Percentiles rank a stretch among this genome's conserved stretches.
Evolutionary conservation across 2,113 vertebrate genomes (phyloP).

Genomic region (Trichomycterus rosablanca): DNA sequence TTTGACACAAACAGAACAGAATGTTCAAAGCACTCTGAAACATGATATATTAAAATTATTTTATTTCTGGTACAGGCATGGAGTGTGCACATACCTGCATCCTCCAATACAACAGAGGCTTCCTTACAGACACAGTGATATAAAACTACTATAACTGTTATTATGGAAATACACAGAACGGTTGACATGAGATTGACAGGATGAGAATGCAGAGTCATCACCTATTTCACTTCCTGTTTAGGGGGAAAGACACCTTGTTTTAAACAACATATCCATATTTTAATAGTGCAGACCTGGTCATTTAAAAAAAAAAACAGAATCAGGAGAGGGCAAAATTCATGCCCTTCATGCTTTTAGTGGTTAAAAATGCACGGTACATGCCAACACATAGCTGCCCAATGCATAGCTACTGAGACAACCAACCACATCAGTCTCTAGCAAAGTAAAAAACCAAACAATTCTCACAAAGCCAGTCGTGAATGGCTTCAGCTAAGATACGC

Average conservation of each 20-base stretch:
- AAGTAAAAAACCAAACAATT: too few species aligned
- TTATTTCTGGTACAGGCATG: slow-evolving; percentile 70
- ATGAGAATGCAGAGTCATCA: slow-evolving; percentile 35
- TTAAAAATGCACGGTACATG: slow-evolving; percentile 43
- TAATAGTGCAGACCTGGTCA: slow-evolving; percentile 69
- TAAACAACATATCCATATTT: slow-evolving; percentile 45
- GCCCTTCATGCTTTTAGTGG: slow-evolving; percentile 41
- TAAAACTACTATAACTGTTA: slow-evolving; percentile 61
- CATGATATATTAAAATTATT: slow-evolving; percentile 64
- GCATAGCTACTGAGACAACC: slow-evolving; percentile 35
- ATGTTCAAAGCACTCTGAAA: not conserved
- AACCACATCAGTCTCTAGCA: slow-evolving; percentile 20
- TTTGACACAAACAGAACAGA: not conserved
- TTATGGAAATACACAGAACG: slow-evolving; percentile 47
- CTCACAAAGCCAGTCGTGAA: slow-evolving; percentile 1
- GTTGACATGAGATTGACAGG: slow-evolving; percentile 50
- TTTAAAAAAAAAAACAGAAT: slow-evolving; percentile 48
- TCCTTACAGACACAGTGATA: slow-evolving; percentile 57
- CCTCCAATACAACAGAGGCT: slow-evolving; percentile 62
- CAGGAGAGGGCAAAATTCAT: slow-evolving; percentile 28
- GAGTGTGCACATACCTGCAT: slow-evolving; percentile 67
- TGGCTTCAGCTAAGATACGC: slow-evolving; percentile 1
- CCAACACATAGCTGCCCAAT: slow-evolving; percentile 41
- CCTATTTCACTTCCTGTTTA: slow-evolving; percentile 1
- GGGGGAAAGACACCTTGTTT: slow-evolving; percentile 32